Percentiles rank a stretch among this genome's conserved stretches.
Evolutionary conservation across 2,888 invertebrate species (phyloP).

Genomic region (Oscheius sp.): DNA sequence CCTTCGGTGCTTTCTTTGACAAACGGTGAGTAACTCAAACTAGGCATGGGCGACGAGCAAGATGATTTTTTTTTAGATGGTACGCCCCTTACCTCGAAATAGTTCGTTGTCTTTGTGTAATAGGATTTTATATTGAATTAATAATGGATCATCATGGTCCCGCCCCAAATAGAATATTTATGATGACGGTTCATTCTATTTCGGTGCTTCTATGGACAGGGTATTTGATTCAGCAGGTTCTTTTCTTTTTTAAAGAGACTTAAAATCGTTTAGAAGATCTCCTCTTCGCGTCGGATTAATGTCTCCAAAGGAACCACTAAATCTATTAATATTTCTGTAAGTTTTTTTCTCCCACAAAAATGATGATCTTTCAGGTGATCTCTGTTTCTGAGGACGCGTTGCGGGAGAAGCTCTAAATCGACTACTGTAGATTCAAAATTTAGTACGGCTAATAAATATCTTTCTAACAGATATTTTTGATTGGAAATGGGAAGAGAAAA

Average conservation of each 20-base stretch:
- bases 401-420: slow-evolving; percentile 1
- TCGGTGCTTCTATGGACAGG: slow-evolving; percentile 50
- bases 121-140: slow-evolving; percentile 55
- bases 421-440: background rate
- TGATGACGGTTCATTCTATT: slow-evolving; percentile 34
- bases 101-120: slow-evolving; percentile 55
- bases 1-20: slow-evolving; percentile 62
- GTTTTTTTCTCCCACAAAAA: background rate
- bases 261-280: background rate
- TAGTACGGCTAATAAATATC: background rate
- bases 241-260: background rate
- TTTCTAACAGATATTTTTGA: no score
- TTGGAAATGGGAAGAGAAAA: no score
- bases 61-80: slow-evolving; percentile 52
- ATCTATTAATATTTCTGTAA: slow-evolving; percentile 1
- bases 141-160: slow-evolving; percentile 59
- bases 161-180: slow-evolving; percentile 62
- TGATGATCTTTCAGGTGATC: background rate
- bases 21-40: slow-evolving; percentile 10
- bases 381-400: background rate
- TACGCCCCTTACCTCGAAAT: slow-evolving; percentile 63
- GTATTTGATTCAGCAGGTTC: slow-evolving; percentile 34
- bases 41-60: background rate
- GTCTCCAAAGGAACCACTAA: background rate
- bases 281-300: background rate